These are phyloP conservation scores for Hartigia nigra DNA, from an alignment of 2,888 invertebrate species.

Conservation along the genomic window DNA sequence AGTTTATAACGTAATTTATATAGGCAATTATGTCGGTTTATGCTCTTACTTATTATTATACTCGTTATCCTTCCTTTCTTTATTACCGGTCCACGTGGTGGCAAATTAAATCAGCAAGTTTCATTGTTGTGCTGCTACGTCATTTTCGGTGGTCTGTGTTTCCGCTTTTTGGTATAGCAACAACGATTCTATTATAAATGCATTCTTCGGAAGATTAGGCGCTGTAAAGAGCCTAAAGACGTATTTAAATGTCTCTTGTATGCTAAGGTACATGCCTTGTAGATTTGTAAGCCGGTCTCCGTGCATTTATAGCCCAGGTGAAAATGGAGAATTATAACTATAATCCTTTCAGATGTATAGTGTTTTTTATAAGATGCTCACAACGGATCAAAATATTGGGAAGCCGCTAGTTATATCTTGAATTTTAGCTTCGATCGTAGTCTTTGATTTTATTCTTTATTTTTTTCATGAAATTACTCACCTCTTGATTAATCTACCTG, in stretches of 20 bases:
- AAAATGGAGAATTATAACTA: background rate
- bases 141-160: background rate
- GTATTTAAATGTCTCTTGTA: background rate
- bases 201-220: conserved; percentile 11
- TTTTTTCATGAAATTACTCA: background rate
- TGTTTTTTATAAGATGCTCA: background rate
- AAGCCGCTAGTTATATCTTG: background rate
- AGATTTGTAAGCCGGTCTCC: conserved; percentile 10
- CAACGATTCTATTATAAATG: background rate
- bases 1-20: background rate
- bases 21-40: background rate
- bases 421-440: background rate
- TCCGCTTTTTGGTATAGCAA: background rate
- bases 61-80: background rate
- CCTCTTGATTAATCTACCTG: background rate
- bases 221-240: conserved; percentile 6
- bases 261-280: conserved; percentile 1
- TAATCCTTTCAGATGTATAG: conserved; percentile 4
- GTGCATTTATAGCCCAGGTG: background rate
- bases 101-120: background rate
- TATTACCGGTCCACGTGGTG: background rate
- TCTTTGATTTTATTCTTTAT: background rate
- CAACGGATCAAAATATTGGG: conserved; percentile 6
- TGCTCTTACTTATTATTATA: background rate
- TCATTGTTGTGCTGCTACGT: background rate